Conservation (phyloP, 2,888 invertebrate genomes). For the Anoncus sp. region DNA sequence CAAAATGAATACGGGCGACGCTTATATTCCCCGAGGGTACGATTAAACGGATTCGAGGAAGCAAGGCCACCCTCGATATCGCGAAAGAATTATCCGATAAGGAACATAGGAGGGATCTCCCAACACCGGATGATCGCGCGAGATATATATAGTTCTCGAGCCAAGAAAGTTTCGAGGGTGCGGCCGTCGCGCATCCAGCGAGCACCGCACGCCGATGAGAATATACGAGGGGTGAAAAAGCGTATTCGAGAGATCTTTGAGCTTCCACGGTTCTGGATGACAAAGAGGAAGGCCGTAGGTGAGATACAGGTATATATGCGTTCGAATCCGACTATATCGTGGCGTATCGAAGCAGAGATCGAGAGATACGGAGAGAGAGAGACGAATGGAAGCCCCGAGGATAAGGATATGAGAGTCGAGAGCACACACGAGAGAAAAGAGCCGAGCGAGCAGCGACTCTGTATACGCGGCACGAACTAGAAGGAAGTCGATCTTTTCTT, state of each 20-base stretch:
- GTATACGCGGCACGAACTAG: slow-evolving; percentile 14
- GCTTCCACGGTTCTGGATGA: slow-evolving; percentile 10
- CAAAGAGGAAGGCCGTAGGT: slow-evolving; percentile 16
- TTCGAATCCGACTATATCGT: slow-evolving; percentile 16
- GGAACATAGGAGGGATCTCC: too few relatives aligned
- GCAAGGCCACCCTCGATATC: slow-evolving; percentile 39
- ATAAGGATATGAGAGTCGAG: slow-evolving; percentile 50
- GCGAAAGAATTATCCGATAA: slow-evolving; percentile 52
- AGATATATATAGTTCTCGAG: not conserved
- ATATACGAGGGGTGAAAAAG: slow-evolving; percentile 1
- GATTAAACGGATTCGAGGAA: slow-evolving; percentile 46
- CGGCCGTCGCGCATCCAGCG: slow-evolving; percentile 42
- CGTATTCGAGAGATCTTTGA: slow-evolving; percentile 50
- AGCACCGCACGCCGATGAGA: slow-evolving; percentile 44
- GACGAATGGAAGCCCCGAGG: slow-evolving; percentile 24
- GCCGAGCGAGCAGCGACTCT: slow-evolving; percentile 29
- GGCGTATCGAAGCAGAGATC: slow-evolving; percentile 40
- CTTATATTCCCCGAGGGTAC: slow-evolving; percentile 13
- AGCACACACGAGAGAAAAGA: slow-evolving; percentile 24
- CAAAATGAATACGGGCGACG: slow-evolving; percentile 3
- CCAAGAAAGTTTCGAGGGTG: slow-evolving; percentile 54
- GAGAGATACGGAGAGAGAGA: slow-evolving; percentile 32
- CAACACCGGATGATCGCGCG: slow-evolving; percentile 9
- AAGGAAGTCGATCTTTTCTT: slow-evolving; percentile 55
- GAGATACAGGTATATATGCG: slow-evolving; percentile 49